Percentiles rank a stretch among this genome's conserved stretches.
Conservation (phyloP, 2,797 vertebrate genomes). For the Remorina albescens region DNA sequence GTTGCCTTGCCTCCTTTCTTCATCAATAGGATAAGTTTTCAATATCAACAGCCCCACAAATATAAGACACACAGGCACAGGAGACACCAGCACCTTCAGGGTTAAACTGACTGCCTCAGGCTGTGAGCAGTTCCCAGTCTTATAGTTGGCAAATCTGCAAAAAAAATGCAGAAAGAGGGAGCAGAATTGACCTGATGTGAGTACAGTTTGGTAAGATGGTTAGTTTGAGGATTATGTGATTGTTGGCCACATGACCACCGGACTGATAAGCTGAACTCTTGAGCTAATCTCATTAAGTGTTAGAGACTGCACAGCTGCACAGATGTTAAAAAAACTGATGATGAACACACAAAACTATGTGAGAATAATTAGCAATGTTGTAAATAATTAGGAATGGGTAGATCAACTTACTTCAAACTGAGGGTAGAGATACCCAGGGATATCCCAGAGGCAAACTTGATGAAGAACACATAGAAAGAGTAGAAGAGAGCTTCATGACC, state of each 20-base stretch:
- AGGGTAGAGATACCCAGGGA: conserved; percentile 95
- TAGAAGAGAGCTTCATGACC: conserved; percentile 97
- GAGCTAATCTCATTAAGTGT: conserved; percentile 15
- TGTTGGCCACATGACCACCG: conserved; percentile 51
- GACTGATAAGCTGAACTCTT: conserved; percentile 21
- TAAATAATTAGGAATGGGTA: not conserved
- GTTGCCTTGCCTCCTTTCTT: conserved; percentile 88
- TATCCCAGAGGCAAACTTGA: conserved; percentile 94
- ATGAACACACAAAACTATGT: not conserved
- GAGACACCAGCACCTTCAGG: conserved; percentile 92
- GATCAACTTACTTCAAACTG: conserved; percentile 89
- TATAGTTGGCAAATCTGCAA: conserved; percentile 92
- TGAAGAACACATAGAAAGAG: conserved; percentile 98
- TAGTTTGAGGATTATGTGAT: conserved; percentile 40
- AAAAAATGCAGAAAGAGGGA: conserved; percentile 52
- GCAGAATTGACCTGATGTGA: conserved; percentile 28
- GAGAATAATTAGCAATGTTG: not conserved
- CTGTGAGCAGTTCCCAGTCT: conserved; percentile 87
- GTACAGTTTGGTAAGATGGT: conserved; percentile 35
- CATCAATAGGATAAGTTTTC: conserved; percentile 92
- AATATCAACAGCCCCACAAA: conserved; percentile 90
- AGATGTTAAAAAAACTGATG: not conserved
- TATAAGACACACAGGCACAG: conserved; percentile 89
- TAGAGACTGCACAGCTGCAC: conserved; percentile 2
- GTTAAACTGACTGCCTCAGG: conserved; percentile 87